Evolutionary conservation across 1,140 invertebrate species (phyloP).

Genomic region (Drosophila simulans): DNA sequence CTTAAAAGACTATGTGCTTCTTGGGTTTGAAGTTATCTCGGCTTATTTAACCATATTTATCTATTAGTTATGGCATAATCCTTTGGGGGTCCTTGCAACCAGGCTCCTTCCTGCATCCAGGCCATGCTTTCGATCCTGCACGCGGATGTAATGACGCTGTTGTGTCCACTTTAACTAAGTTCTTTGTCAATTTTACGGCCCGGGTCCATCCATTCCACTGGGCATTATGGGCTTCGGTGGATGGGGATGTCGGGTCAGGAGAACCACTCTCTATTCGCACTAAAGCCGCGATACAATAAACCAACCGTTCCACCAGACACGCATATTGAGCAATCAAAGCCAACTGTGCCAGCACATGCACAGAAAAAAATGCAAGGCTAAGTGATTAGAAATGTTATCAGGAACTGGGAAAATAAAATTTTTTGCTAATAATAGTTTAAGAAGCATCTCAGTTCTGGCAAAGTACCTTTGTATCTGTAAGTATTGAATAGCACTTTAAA

Average conservation of each 20-base stretch:
- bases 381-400: too few relatives aligned
- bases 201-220: slow-evolving; percentile 30
- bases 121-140: background rate
- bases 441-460: too few relatives aligned
- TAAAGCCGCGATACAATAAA: slow-evolving; percentile 72
- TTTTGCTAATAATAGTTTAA: too few relatives aligned
- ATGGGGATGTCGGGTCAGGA: background rate
- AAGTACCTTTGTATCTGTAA: too few relatives aligned
- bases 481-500: too few relatives aligned
- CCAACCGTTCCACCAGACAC: slow-evolving; percentile 58
- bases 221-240: slow-evolving; percentile 50
- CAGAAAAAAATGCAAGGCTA: background rate
- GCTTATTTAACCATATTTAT: slow-evolving; percentile 4
- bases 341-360: slow-evolving; percentile 58
- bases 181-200: slow-evolving; percentile 69
- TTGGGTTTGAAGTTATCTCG: too few relatives aligned
- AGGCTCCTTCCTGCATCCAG: background rate
- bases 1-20: too few relatives aligned
- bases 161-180: slow-evolving; percentile 64
- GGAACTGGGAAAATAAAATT: too few relatives aligned
- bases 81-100: slow-evolving; percentile 14
- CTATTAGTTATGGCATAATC: slow-evolving; percentile 24
- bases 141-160: slow-evolving; percentile 40
- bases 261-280: slow-evolving; percentile 65
- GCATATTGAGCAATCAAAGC: slow-evolving; percentile 81